Evolutionary conservation across 2,113 vertebrate species (phyloP), one percentile per base, ranked within the genome.

Genomic region (Heteronetta atricapilla): DNA sequence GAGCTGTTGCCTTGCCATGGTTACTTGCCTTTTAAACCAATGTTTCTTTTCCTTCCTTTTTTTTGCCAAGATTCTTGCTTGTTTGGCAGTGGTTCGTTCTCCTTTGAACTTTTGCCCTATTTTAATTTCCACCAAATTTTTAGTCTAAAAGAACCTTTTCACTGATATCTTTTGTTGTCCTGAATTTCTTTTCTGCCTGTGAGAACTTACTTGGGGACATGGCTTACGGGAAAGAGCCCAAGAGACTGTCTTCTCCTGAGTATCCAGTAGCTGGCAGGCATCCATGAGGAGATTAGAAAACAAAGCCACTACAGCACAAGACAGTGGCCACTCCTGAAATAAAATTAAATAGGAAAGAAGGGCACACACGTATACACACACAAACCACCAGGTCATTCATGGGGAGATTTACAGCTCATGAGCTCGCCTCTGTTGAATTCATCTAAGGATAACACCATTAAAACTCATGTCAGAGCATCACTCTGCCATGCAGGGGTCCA

Each of bases 1-100:
- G 97, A 98, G 96, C 97, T 96, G 96, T 94, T 96, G 91, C 88
- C 98, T 98, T 90, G 98, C 98, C 98, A 98, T 99, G 98, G 99
- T 98, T 98, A 99, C 99, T 97, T 95, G 98, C 97, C 97, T 98
- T 98, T 97, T 96, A 96, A 97, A 98, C 97, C 96, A 95, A 96
- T 84, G 94, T 96, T 89, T 96, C 97, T 95, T 94, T 97, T 96
- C 97, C 98, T 94, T 95, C 88, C 88, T 95, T 95, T 48, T 48
- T 48, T 98, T 97, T 97, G 98, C 98, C 95, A 95, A 96, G 95
- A 95, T 96, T 97, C 96, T 96, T 93, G 89, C 95, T 95, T 88
- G 83, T 94, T 98, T 98, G 97, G 98, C 98, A 97, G 93, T 77
- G 74, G 77, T 67, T 97, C 33, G 34, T 93, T 96, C 97, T 96